Evolutionary conservation across 2,113 vertebrate genomes (phyloP).

Genomic region (Spilogale gracilis): DNA sequence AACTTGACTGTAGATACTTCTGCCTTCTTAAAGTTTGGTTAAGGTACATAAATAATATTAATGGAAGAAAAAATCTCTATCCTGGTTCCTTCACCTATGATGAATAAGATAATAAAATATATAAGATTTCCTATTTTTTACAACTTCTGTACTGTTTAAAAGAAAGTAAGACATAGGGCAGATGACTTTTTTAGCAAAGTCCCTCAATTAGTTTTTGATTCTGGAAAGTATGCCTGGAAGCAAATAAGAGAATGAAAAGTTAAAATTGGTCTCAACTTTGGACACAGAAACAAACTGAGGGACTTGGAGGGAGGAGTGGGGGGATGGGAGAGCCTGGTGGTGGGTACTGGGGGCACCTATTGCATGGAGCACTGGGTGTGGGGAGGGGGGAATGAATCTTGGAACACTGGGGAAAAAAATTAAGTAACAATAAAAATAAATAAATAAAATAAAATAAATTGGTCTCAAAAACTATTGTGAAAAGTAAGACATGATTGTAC

Average conservation of each 20-base stretch:
- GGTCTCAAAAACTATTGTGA: constrained; percentile 4
- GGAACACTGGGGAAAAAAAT: no score
- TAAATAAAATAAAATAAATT: not conserved
- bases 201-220: constrained; percentile 13
- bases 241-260: not conserved
- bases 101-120: not conserved
- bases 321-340: no score
- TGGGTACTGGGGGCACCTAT: no score
- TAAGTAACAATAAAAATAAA: no score
- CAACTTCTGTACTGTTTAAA: not conserved
- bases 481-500: not conserved
- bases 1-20: constrained; percentile 3
- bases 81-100: not conserved
- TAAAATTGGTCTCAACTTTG: not conserved
- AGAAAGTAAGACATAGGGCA: not conserved
- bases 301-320: no score
- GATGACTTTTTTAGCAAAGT: not conserved
- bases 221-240: not conserved
- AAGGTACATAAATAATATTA: not conserved
- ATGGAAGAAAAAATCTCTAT: not conserved
- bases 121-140: not conserved
- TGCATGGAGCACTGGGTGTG: no score
- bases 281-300: no score
- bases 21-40: constrained; percentile 39
- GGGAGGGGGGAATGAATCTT: no score